phyloP scores from a whole-genome alignment of 1,140 invertebrate species.

The Diploscapter pachys region DNA sequence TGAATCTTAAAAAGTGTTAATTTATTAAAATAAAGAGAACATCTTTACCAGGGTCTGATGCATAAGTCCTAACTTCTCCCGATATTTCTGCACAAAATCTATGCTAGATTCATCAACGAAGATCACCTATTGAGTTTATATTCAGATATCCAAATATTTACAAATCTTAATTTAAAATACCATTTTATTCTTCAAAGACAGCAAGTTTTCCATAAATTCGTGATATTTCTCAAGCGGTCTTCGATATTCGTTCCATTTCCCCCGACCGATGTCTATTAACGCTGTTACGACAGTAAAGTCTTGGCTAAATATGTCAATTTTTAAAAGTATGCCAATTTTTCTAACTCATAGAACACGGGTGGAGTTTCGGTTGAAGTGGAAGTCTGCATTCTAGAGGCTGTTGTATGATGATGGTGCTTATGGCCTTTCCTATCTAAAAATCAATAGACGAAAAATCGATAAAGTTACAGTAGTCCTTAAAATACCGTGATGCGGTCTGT shows the following conservation, averaged over 20 bases:
- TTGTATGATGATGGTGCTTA: constrained; percentile 1
- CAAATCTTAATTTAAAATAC: not conserved
- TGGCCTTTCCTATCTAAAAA: not conserved
- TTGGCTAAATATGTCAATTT: not conserved
- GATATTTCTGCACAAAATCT: constrained; percentile 47
- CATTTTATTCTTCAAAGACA: constrained; percentile 49
- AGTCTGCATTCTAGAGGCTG: not conserved
- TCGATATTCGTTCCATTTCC: constrained; percentile 40
- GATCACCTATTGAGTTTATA: constrained; percentile 27
- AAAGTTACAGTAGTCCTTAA: too few relatives aligned
- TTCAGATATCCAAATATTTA: too few relatives aligned
- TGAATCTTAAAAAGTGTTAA: constrained; percentile 33
- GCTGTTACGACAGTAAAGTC: constrained; percentile 45
- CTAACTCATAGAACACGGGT: too few relatives aligned
- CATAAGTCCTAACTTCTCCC: constrained; percentile 40
- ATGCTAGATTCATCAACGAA: constrained; percentile 47
- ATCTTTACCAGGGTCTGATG: constrained; percentile 43
- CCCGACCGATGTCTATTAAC: constrained; percentile 47
- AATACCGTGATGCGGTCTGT: too few relatives aligned
- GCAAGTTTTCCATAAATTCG: constrained; percentile 47
- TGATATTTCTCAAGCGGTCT: constrained; percentile 50
- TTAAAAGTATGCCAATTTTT: too few relatives aligned
- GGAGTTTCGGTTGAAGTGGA: not conserved
- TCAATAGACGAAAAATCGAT: too few relatives aligned
- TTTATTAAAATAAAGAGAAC: not conserved